A percentile compares a stretch with the other conserved stretches of the same genome.
Evolutionary conservation across 2,113 vertebrate species (phyloP).

Genomic region (Electrona antarctica): DNA sequence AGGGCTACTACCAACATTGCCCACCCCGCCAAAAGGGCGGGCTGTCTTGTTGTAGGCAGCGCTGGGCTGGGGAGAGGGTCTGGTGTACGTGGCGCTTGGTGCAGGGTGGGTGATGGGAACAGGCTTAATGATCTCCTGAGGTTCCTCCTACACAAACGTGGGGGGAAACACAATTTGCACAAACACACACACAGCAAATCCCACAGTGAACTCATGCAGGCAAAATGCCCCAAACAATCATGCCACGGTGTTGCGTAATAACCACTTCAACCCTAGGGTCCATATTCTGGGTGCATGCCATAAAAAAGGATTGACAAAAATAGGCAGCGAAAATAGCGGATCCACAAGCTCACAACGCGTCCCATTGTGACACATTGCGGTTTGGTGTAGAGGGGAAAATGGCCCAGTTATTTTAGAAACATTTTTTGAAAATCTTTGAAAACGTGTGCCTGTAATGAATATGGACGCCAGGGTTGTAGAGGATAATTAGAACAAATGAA

Average conservation of each 20-base stretch:
- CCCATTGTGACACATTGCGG: too few relatives aligned
- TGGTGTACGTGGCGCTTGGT: conserved; percentile 72
- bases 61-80: conserved; percentile 71
- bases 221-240: conserved; percentile 20
- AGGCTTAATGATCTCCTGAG: conserved; percentile 93
- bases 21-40: conserved; percentile 86
- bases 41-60: conserved; percentile 93
- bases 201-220: conserved; percentile 70
- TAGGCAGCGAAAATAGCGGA: too few relatives aligned
- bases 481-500: too few relatives aligned
- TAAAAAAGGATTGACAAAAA: too few relatives aligned
- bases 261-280: conserved; percentile 8
- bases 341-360: too few relatives aligned
- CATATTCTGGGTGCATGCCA: not conserved
- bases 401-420: too few relatives aligned
- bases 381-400: too few relatives aligned
- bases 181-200: conserved; percentile 65
- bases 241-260: conserved; percentile 37
- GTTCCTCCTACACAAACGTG: conserved; percentile 83
- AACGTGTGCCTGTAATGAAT: not conserved
- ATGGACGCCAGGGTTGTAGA: too few relatives aligned
- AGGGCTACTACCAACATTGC: conserved; percentile 7
- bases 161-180: conserved; percentile 78
- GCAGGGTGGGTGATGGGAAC: conserved; percentile 88
- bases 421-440: not conserved